A percentile compares a stretch with the other conserved stretches of the same genome.
Evolutionary conservation across 2,888 invertebrate species (phyloP).

Genomic region (Ischnura elegans): DNA sequence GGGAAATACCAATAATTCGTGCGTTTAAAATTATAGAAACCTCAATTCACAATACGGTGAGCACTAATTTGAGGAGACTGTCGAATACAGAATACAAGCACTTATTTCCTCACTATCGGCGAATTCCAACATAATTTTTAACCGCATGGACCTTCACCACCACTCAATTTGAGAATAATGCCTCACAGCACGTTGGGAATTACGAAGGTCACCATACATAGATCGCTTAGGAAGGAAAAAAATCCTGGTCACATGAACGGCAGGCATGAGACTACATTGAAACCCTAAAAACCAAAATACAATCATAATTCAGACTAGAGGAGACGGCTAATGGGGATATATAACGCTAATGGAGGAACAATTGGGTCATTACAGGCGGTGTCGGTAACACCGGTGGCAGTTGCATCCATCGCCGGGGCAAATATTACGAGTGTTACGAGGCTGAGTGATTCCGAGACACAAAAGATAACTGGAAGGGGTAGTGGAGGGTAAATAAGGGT

Average conservation of each 20-base stretch:
- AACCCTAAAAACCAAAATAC: neutral
- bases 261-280: neutral
- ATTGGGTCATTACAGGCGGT: constrained; percentile 18
- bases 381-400: constrained; percentile 11
- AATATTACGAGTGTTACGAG: neutral
- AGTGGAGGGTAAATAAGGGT: neutral
- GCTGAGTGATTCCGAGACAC: neutral
- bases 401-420: neutral
- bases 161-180: neutral
- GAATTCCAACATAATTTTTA: neutral
- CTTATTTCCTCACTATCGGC: neutral
- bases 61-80: neutral
- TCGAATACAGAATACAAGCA: neutral
- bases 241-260: neutral
- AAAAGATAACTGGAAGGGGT: neutral
- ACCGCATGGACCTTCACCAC: neutral
- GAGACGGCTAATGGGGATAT: neutral
- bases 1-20: no score
- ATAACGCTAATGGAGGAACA: neutral
- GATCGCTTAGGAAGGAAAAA: neutral
- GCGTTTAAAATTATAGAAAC: neutral
- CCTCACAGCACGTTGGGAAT: neutral
- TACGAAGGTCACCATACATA: neutral
- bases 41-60: neutral
- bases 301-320: no score